phyloP scores from a whole-genome alignment of 2,797 vertebrate species.

The Crocodylus rhombifer region DNA sequence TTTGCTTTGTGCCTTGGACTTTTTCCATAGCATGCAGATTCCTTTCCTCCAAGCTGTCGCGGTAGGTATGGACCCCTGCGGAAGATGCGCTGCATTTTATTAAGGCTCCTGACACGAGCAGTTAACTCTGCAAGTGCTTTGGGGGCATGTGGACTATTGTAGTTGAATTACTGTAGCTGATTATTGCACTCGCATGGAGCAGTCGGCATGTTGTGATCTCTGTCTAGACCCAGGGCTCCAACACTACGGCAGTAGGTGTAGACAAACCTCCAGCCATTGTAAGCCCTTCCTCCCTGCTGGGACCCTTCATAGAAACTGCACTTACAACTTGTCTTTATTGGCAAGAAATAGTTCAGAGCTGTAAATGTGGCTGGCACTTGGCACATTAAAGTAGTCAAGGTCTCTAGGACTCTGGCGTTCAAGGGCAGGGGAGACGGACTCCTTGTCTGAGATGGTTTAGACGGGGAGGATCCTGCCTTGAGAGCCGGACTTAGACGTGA shows the following conservation, averaged over 20 bases:
- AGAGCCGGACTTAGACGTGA: too few species aligned
- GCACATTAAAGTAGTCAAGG: neutral
- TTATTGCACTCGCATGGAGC: neutral
- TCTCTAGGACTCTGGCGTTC: neutral
- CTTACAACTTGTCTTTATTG: neutral
- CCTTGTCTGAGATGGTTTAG: too few species aligned
- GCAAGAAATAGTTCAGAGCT: neutral
- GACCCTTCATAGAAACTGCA: neutral
- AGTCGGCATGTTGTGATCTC: neutral
- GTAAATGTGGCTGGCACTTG: neutral
- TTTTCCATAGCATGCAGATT: constrained; percentile 43
- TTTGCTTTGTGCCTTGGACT: constrained; percentile 56
- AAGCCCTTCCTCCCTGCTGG: neutral
- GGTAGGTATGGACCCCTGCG: neutral
- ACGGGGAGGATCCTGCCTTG: too few species aligned
- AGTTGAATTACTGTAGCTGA: too few species aligned
- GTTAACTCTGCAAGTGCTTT: neutral
- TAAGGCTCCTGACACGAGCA: constrained; percentile 34
- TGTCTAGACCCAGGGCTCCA: neutral
- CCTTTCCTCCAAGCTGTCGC: constrained; percentile 18
- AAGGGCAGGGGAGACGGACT: too few species aligned
- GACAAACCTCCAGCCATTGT: neutral
- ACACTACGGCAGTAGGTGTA: neutral
- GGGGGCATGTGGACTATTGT: neutral
- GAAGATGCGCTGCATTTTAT: constrained; percentile 16